Evolutionary conservation across 1,140 invertebrate genomes (phyloP).

Genomic region (Gonatopus flavifemur): DNA sequence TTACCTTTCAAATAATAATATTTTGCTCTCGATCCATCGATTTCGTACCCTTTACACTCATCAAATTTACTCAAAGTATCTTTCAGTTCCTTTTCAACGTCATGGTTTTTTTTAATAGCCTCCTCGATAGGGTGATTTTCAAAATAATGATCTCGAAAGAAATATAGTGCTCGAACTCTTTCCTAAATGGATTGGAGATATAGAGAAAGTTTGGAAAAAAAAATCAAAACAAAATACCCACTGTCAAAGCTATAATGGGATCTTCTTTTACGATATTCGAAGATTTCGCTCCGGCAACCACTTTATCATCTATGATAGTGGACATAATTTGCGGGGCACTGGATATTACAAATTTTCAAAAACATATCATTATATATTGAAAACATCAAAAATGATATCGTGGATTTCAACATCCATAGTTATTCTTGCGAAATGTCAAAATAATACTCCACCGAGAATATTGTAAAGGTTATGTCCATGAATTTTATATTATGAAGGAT

Average conservation of each 20-base stretch:
- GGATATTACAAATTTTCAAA: slow-evolving; percentile 9
- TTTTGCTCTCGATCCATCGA: slow-evolving; percentile 64
- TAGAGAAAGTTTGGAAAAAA: slow-evolving; percentile 4
- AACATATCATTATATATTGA: slow-evolving; percentile 15
- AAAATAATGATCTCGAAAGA: slow-evolving; percentile 78
- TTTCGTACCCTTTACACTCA: slow-evolving; percentile 66
- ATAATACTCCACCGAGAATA: no score
- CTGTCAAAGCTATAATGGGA: slow-evolving; percentile 53
- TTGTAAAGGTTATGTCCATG: no score
- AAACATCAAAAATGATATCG: slow-evolving; percentile 1
- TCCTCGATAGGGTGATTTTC: slow-evolving; percentile 71
- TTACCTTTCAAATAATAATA: slow-evolving; percentile 77
- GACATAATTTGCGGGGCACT: slow-evolving; percentile 39
- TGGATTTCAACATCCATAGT: no score
- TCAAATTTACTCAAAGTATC: slow-evolving; percentile 67
- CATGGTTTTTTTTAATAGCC: slow-evolving; percentile 66
- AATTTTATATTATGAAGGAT: no score
- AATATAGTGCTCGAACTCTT: slow-evolving; percentile 68
- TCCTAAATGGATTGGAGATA: slow-evolving; percentile 63
- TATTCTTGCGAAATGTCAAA: no score
- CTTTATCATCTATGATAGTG: slow-evolving; percentile 53
- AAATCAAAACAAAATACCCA: slow-evolving; percentile 20
- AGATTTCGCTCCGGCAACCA: slow-evolving; percentile 52
- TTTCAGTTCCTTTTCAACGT: slow-evolving; percentile 69
- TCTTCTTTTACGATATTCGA: slow-evolving; percentile 50